Evolutionary conservation across 2,113 vertebrate genomes (phyloP).

Genomic region (Oxygymnocypris stewartii): DNA sequence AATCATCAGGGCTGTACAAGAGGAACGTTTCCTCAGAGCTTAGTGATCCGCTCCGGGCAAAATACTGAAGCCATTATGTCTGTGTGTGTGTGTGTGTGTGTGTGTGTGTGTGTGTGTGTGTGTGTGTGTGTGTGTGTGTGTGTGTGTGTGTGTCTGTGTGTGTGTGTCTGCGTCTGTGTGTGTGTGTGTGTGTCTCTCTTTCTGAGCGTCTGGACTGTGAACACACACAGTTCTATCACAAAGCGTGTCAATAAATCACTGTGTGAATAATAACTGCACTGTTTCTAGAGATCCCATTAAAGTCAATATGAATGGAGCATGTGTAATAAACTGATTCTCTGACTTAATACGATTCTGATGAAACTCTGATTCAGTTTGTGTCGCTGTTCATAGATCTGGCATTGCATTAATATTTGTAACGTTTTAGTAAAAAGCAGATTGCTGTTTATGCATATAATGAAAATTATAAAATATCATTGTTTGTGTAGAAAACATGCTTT

Average conservation of each 20-base stretch:
- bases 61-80: not conserved
- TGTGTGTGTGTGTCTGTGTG: too few relatives aligned
- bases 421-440: too few relatives aligned
- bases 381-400: too few relatives aligned
- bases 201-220: slow-evolving; percentile 18
- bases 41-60: not conserved
- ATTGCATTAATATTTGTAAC: too few relatives aligned
- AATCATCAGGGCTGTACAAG: not conserved
- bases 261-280: not conserved
- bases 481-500: not conserved
- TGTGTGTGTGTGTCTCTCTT: not conserved
- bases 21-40: not conserved
- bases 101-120: too few relatives aligned
- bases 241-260: not conserved
- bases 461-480: not conserved
- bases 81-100: too few relatives aligned
- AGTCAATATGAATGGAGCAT: not conserved
- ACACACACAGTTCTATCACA: not conserved
- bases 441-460: too few relatives aligned
- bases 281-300: not conserved
- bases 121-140: too few relatives aligned
- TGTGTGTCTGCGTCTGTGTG: too few relatives aligned
- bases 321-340: not conserved
- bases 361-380: too few relatives aligned
- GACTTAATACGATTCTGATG: not conserved